These are phyloP conservation scores for Macrocentrus cingulum DNA, from an alignment of 1,140 invertebrate genomes.

Conservation along the genomic window DNA sequence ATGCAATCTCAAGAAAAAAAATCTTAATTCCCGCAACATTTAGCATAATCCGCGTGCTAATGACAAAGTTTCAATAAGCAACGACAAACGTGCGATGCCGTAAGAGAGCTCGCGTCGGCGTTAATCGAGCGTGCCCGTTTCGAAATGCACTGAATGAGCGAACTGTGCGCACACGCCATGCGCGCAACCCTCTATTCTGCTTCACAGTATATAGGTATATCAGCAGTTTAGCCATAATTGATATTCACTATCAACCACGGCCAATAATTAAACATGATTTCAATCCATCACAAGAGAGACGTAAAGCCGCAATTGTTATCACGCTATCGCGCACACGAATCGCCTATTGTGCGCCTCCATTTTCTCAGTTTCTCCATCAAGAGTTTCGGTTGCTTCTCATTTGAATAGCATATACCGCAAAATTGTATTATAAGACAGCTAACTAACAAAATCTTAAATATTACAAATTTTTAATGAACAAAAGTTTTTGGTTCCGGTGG, in stretches of 20 bases:
- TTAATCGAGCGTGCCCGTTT: constrained; percentile 17
- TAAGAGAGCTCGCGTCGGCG: constrained; percentile 2
- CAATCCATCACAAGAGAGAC: neutral
- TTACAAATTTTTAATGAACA: too few relatives aligned
- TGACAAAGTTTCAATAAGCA: neutral
- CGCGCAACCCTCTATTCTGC: neutral
- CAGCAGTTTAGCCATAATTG: neutral
- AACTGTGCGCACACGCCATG: neutral
- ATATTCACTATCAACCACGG: neutral
- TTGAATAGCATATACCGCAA: too few relatives aligned
- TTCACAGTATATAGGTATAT: too few relatives aligned
- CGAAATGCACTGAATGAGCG: constrained; percentile 5
- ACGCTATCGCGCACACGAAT: too few relatives aligned
- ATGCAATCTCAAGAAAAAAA: too few relatives aligned
- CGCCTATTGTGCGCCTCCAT: too few relatives aligned
- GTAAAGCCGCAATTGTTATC: too few relatives aligned
- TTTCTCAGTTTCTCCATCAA: too few relatives aligned
- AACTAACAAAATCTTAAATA: too few relatives aligned
- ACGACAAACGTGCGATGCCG: neutral
- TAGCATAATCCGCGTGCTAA: neutral
- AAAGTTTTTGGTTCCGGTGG: too few relatives aligned
- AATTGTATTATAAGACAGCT: too few relatives aligned
- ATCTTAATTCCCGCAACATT: neutral
- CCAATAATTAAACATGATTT: neutral
- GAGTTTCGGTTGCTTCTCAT: too few relatives aligned